A percentile compares a stretch with the other conserved stretches of the same genome.
phyloP scores from a whole-genome alignment of 2,888 invertebrate genomes.

The Drosophila kokeensis region DNA sequence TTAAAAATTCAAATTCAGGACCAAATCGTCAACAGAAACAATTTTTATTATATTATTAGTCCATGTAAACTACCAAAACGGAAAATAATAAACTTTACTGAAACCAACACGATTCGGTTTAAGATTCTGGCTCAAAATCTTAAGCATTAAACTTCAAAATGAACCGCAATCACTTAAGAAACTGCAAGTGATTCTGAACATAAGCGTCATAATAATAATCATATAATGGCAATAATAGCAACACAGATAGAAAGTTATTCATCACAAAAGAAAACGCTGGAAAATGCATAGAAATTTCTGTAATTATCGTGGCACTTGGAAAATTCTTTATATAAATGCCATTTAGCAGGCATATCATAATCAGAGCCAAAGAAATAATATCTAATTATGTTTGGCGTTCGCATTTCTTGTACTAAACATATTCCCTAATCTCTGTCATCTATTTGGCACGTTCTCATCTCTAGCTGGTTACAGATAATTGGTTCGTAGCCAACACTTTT shows the following conservation, averaged over 20 bases:
- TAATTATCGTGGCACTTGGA: not conserved
- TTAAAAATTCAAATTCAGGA: not conserved
- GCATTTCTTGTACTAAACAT: not conserved
- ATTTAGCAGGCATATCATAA: not conserved
- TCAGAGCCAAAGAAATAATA: not conserved
- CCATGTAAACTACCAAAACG: not conserved
- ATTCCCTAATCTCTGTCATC: not conserved
- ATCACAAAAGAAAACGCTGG: not conserved
- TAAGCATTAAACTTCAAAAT: not conserved
- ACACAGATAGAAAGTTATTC: not conserved
- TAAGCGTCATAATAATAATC: not conserved
- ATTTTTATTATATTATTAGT: not conserved
- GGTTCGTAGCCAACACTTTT: slow-evolving; percentile 29
- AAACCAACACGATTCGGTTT: not conserved
- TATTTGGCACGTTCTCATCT: slow-evolving; percentile 39
- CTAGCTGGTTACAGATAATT: slow-evolving; percentile 12
- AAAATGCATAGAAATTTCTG: not conserved
- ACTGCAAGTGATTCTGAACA: not conserved
- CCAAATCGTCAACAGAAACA: not conserved
- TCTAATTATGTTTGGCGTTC: not conserved
- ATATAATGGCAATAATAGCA: not conserved
- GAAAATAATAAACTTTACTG: not conserved
- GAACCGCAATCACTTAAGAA: not conserved
- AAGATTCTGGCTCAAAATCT: not conserved
- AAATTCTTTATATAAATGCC: not conserved